Conservation (phyloP, 2,888 invertebrate species). For the Eupeodes luniger region DNA sequence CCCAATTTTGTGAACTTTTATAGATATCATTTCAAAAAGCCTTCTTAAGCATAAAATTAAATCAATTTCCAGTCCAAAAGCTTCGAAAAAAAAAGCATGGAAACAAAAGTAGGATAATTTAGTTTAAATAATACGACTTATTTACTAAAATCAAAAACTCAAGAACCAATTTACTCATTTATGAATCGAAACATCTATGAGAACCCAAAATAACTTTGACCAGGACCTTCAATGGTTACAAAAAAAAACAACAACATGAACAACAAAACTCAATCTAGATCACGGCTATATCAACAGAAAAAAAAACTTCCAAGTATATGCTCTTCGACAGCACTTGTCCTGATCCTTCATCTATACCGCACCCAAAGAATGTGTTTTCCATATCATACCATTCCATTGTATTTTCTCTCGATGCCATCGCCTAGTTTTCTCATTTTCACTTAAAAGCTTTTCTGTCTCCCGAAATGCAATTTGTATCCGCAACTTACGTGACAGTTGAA, state of each 20-base stretch:
- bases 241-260: not conserved
- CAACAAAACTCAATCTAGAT: constrained; percentile 12
- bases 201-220: too few relatives aligned
- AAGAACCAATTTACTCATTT: too few relatives aligned
- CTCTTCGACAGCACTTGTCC: constrained; percentile 31
- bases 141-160: too few relatives aligned
- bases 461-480: constrained; percentile 64
- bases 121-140: too few relatives aligned
- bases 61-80: too few relatives aligned
- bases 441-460: constrained; percentile 54
- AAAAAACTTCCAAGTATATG: not conserved
- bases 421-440: constrained; percentile 51
- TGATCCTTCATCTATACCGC: constrained; percentile 29
- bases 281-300: not conserved
- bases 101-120: too few relatives aligned
- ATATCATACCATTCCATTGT: not conserved
- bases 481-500: constrained; percentile 52
- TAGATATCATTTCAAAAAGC: too few relatives aligned
- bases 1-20: too few relatives aligned
- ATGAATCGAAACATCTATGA: too few relatives aligned
- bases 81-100: too few relatives aligned
- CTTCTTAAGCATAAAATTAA: too few relatives aligned
- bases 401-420: constrained; percentile 20
- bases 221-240: too few relatives aligned
- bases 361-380: constrained; percentile 10